Evolutionary conservation across 2,888 invertebrate genomes (phyloP), one percentile per base, ranked within the genome.

Genomic region (Nomada hirtipes): DNA sequence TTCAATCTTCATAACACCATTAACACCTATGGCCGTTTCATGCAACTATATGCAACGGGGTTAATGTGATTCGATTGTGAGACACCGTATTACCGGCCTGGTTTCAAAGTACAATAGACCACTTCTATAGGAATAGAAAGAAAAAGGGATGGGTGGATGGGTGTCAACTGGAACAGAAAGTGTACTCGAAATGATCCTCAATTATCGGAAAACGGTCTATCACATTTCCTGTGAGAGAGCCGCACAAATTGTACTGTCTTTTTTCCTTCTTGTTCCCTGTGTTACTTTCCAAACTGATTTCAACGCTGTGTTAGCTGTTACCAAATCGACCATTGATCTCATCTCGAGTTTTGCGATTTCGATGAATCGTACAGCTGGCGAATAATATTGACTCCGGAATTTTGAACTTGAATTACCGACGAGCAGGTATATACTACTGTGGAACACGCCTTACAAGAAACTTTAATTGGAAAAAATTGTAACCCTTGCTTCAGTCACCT

Each of bases 161-260:
- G 44, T 18, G 61, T 55, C 61, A 26, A 26, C 42, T 29, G 26
- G 59, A 18, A 61, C 61, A 47, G 67, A 57, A 55, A 72, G 52
- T 47, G 42, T 44, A 18, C 29, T 44, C 53, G 53, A 47, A 74
- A 44, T 23, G 36, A 44, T 44, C 23, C 47, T 79, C 52, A 52
- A 55, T 50, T 70, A 76, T 76, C 59, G 70, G 60, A 65, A 76
- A 76, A 79, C 67, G 59, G 55, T 71, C 60, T 15, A 55, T 79
- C 50, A 67, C 29, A 4, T 26, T 26, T 20, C 50, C 20, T n/a
- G 18, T 55, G 55, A 18, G 44, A 36, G 57, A 26, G 59, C 42
- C 2, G n/a, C 52, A 29, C 13, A 15, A 44, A 57, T 59, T 29
- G 44, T 67, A 20, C 55, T 0, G 7, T 23, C 20, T 11, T 13